These are phyloP conservation scores for Toxostoma redivivum DNA, from an alignment of 2,113 vertebrate genomes.

Conservation along the genomic window DNA sequence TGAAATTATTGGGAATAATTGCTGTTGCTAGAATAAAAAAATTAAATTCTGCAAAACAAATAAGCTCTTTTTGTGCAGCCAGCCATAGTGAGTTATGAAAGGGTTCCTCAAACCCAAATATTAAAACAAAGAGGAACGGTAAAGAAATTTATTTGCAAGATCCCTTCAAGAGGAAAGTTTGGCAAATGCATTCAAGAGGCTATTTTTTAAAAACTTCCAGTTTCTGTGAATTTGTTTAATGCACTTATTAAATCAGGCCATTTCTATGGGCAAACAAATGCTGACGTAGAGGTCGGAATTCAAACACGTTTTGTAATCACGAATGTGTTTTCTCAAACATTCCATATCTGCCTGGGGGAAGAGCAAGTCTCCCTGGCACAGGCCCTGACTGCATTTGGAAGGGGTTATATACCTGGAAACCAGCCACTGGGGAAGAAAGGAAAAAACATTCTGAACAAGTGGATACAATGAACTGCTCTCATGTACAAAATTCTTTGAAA, in stretches of 20 bases:
- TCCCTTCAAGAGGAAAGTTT: not conserved
- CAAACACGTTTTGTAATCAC: slow-evolving; percentile 31
- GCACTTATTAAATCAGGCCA: not conserved
- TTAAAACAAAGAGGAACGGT: not conserved
- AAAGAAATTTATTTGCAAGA: slow-evolving; percentile 7
- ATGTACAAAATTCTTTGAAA: slow-evolving; percentile 42
- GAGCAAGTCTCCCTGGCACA: slow-evolving; percentile 55
- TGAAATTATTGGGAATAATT: not conserved
- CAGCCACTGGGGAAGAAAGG: slow-evolving; percentile 45
- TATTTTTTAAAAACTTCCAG: not conserved
- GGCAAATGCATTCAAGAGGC: not conserved
- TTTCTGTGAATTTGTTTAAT: not conserved
- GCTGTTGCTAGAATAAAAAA: not conserved
- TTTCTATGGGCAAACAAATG: slow-evolving; percentile 42
- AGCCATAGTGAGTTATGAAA: not conserved
- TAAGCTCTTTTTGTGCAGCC: not conserved
- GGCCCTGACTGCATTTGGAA: slow-evolving; percentile 39
- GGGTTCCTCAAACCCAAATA: not conserved
- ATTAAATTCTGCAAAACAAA: not conserved
- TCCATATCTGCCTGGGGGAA: slow-evolving; percentile 48
- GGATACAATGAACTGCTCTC: slow-evolving; percentile 32
- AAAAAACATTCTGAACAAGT: slow-evolving; percentile 59
- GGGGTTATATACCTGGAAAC: slow-evolving; percentile 52
- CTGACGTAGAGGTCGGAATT: slow-evolving; percentile 21
- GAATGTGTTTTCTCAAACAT: slow-evolving; percentile 49